A percentile compares a stretch with the other conserved stretches of the same genome.
These are phyloP conservation scores for Corythornis madagascariensis DNA, from an alignment of 2,113 vertebrate species.

Conservation along the genomic window DNA sequence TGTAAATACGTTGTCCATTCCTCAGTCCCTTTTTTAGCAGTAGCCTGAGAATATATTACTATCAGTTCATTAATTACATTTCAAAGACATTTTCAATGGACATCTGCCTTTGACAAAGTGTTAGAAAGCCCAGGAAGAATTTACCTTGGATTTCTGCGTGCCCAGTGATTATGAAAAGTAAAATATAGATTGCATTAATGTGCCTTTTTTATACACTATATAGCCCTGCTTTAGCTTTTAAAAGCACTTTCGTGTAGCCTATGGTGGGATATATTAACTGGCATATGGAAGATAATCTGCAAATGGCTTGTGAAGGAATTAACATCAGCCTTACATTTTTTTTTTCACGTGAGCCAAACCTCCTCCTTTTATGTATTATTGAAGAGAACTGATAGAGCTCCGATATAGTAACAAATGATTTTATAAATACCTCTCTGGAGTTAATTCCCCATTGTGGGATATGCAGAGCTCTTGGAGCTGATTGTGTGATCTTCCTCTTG, in stretches of 20 bases:
- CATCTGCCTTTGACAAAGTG: neutral
- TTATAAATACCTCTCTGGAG: constrained; percentile 19
- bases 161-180: neutral
- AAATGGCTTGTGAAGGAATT: constrained; percentile 28
- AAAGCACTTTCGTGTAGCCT: neutral
- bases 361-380: constrained; percentile 52
- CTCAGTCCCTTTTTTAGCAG: neutral
- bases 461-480: neutral
- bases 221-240: neutral
- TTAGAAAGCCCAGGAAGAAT: neutral
- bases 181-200: neutral
- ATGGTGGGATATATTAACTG: neutral
- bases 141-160: neutral
- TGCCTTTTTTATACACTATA: neutral
- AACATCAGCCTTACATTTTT: neutral
- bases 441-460: neutral
- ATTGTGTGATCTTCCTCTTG: neutral
- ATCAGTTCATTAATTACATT: constrained; percentile 15
- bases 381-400: constrained; percentile 48
- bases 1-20: constrained; percentile 24
- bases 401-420: constrained; percentile 46
- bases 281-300: neutral
- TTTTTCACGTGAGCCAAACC: constrained; percentile 19
- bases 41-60: neutral
- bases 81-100: neutral